Evolutionary conservation across 2,797 vertebrate genomes (phyloP).

Genomic region (Acrocephalus scirpaceus): DNA sequence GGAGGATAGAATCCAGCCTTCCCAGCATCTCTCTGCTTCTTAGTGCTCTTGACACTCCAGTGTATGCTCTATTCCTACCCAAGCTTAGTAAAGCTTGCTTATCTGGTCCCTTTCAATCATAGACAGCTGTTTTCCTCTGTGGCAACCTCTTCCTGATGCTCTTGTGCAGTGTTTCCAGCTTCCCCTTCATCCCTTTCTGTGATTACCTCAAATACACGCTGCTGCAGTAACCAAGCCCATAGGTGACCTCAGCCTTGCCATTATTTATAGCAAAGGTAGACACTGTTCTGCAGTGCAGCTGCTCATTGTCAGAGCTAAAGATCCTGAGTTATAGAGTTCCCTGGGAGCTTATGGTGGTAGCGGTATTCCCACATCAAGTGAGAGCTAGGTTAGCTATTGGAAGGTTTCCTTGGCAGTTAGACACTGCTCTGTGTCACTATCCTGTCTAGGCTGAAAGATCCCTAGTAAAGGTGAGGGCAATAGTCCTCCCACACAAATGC

Average conservation of each 20-base stretch:
- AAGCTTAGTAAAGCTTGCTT: neutral
- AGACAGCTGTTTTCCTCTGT: neutral
- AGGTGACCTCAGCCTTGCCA: neutral
- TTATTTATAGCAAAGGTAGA: neutral
- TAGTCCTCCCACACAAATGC: neutral
- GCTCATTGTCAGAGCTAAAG: neutral
- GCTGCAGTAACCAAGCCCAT: neutral
- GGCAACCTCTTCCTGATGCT: neutral
- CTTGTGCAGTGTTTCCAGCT: neutral
- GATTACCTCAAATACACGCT: neutral
- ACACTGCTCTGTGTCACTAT: neutral
- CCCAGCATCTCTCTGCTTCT: neutral
- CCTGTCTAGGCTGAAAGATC: neutral
- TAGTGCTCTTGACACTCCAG: neutral
- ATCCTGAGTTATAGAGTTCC: neutral
- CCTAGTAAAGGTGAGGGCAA: neutral
- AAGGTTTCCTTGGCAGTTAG: neutral
- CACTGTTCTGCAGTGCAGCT: neutral
- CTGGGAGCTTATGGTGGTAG: neutral
- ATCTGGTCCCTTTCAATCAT: neutral
- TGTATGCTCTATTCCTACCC: neutral
- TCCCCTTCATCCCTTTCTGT: neutral
- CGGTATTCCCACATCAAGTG: neutral
- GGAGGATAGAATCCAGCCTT: neutral
- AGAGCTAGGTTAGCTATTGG: neutral